Base-by-base conservation (phyloP, 1,140 invertebrate genomes). In the Lepidurus couesii region DNA sequence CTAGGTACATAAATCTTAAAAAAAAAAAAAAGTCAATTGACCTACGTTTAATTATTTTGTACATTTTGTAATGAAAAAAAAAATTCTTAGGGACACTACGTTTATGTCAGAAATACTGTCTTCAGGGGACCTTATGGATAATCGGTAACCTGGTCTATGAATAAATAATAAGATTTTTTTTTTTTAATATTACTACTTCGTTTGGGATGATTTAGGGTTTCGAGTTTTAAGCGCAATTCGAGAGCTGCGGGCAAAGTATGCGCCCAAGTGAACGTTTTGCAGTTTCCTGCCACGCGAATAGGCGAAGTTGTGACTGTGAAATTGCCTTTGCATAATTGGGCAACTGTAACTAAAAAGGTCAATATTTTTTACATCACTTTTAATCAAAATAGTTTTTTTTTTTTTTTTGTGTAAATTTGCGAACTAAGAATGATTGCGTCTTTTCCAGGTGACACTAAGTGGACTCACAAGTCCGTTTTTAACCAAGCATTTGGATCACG, bases 401-500 rank as follows among this genome's bases (percentile, higher is more conserved):
- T 34, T 34, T 1, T 1, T 34, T 34, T 34, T 3, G 0, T 34
- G 26, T 34, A 34, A 34, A 34, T 34, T 34, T 34, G 34, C 34
- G 34, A 4, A 34, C 2, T 34, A 34, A 34, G 34, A 34, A 34
- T 0, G 34, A 34, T 34, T 3, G 34, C 3, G 1, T 1, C n/a
- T 7, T 13, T 65, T 7, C 21, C 53, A 65, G 53, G 53, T 65
- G 53, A 65, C 53, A 4, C 21, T 65, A 65, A n/a, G 53, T 16
- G 53, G 53, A 65, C 53, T 65, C 6, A 7, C 53, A 65, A 65
- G 16, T 65, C 53, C 53, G 53, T 65, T 65, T 65, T 65, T 65
- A 8, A 65, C 53, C 21, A 65, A 65, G 21, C 53, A 21, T 16
- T n/a, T 13, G n/a, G 53, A 65, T 21, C 53, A 21, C 21, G 5